Conservation (phyloP, 2,888 invertebrate genomes). For the Panopea generosa region DNA sequence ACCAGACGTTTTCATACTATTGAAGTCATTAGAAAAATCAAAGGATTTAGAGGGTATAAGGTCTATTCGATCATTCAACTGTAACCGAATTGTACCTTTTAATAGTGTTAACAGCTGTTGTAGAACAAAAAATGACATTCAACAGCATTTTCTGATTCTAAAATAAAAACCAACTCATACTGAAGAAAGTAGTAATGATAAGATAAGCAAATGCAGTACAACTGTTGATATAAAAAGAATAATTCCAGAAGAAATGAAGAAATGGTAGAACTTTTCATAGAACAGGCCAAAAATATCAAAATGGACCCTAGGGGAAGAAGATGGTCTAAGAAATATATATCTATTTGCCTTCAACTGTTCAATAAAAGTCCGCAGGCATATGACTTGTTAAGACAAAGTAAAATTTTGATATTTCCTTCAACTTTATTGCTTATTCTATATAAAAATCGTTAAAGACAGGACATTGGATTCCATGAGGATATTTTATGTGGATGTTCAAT, state of each 20-base stretch:
- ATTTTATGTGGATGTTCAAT: constrained; percentile 33
- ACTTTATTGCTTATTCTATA: background rate
- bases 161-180: background rate
- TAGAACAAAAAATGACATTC: background rate
- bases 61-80: background rate
- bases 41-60: background rate
- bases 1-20: background rate
- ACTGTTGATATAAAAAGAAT: background rate
- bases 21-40: background rate
- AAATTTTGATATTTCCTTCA: too few species aligned
- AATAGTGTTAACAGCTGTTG: background rate
- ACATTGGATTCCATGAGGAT: constrained; percentile 22
- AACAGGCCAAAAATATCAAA: too few species aligned
- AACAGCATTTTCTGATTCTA: background rate
- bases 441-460: constrained; percentile 4
- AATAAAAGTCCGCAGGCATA: background rate
- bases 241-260: background rate
- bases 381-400: background rate
- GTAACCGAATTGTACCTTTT: background rate
- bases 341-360: background rate
- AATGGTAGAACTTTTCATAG: too few species aligned
- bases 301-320: background rate
- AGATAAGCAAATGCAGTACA: too few species aligned
- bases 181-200: background rate
- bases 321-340: background rate